A percentile compares a stretch with the other conserved stretches of the same genome.
Conservation (phyloP, 2,797 vertebrate genomes). For the Takifugu rubripes region DNA sequence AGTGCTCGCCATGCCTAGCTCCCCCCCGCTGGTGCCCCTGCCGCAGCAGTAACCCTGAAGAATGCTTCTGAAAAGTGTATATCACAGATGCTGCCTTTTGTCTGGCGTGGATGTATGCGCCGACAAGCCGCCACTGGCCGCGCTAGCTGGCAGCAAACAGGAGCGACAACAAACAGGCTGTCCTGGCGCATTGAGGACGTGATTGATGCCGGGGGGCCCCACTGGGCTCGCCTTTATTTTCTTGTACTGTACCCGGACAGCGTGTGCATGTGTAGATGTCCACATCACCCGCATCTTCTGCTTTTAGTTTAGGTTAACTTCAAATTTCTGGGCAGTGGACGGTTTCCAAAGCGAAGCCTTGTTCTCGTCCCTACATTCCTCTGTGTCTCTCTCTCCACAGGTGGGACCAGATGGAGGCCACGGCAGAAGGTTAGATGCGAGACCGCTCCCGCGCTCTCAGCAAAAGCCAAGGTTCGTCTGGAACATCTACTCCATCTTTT, state of each 20-base stretch:
- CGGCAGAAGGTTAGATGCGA: conserved; percentile 53
- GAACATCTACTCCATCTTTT: conserved; percentile 2
- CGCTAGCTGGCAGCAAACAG: conserved; percentile 46
- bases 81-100: conserved; percentile 71
- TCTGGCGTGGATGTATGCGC: conserved; percentile 64
- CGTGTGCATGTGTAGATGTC: conserved; percentile 52
- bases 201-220: conserved; percentile 68
- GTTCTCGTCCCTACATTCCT: conserved; percentile 54
- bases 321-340: conserved; percentile 38
- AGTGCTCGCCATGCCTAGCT: conserved; percentile 47
- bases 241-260: conserved; percentile 55
- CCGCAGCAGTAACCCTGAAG: conserved; percentile 60
- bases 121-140: conserved; percentile 70
- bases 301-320: conserved; percentile 66
- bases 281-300: conserved; percentile 62
- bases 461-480: conserved; percentile 64
- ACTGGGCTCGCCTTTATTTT: conserved; percentile 46
- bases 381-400: conserved; percentile 55
- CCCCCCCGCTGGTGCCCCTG: conserved; percentile 55
- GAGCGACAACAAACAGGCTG: conserved; percentile 61
- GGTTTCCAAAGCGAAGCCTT: conserved; percentile 48
- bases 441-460: conserved; percentile 48
- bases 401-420: conserved; percentile 67
- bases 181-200: conserved; percentile 59
- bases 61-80: conserved; percentile 72